These are phyloP conservation scores for Haemorhous mexicanus DNA, from an alignment of 2,113 vertebrate species.

Conservation along the genomic window DNA sequence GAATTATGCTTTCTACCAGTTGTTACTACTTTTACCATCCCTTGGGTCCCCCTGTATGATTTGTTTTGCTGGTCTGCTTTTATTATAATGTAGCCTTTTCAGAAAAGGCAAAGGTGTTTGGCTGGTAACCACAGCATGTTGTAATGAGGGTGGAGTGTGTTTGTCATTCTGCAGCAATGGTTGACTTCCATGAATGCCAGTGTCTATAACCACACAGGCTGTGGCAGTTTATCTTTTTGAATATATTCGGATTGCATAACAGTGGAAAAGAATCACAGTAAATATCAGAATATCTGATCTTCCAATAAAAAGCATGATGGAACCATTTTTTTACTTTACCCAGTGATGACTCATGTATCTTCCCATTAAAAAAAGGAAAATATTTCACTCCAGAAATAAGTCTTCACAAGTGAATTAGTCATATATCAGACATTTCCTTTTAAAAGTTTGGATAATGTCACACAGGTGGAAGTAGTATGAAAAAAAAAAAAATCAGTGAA, in stretches of 20 bases:
- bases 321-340: not conserved
- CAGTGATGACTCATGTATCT: not conserved
- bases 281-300: not conserved
- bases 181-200: conserved; percentile 25
- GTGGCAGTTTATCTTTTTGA: conserved; percentile 9
- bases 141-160: conserved; percentile 54
- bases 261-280: not conserved
- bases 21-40: not conserved
- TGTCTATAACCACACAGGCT: not conserved
- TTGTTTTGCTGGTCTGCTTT: conserved; percentile 20
- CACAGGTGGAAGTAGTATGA: conserved; percentile 34
- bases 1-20: not conserved
- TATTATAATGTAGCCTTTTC: conserved; percentile 23
- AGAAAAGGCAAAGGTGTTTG: conserved; percentile 47
- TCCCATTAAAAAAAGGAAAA: not conserved
- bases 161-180: conserved; percentile 39
- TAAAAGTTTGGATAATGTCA: conserved; percentile 32
- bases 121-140: conserved; percentile 16
- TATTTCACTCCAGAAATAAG: conserved; percentile 20
- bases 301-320: not conserved
- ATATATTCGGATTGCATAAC: not conserved
- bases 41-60: not conserved
- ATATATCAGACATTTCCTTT: conserved; percentile 35
- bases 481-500: not conserved
- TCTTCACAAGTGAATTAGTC: conserved; percentile 30